Base-by-base conservation (phyloP, 2,797 vertebrate species). In the Tinamus major region DNA sequence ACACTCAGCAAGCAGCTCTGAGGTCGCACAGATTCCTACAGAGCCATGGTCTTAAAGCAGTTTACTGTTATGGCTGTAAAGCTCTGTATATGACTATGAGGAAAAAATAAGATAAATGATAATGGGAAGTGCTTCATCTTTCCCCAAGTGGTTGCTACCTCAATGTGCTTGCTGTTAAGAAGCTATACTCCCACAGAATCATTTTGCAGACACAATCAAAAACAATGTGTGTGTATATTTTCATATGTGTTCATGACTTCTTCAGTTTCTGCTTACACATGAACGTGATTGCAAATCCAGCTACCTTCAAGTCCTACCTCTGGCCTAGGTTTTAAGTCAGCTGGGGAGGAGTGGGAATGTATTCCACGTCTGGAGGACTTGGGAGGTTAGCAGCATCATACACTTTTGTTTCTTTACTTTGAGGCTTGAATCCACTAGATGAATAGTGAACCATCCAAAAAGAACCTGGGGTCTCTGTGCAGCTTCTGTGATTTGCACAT, bases 391-490 rank as follows among this genome's bases (percentile, higher is more conserved):
- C 31, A 68, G 33, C 17, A 77, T 53, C 20, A 18, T 3, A 71
- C 11, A 9, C 10, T 53, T 71, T 26, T 13, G 10, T 21, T 76
- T 62, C 48, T 76, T 70, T 39, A 62, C n/a, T 59, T 53, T 35
- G 23, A 56, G 27, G 23, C 9, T 48, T 48, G 39, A 24, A 27
- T 35, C 42, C 31, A 48, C 31, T 16, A 58, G 33, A 20, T 21
- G 44, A 44, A 64, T 63, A 87, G 18, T 2, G 10, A 70, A 24
- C 33, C 49, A 63, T 27, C 37, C 9, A 46, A 71, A 90, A 42
- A 0, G 0, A 4, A 70, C 11, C n/a, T 15, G 5, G 49, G 53
- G 51, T 16, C 39, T 63, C 61, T 44, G 10, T 1, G 0, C 9
- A 13, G n/a, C n/a, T 87, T 49, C 70, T 44, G 49, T 6, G 8